A percentile compares a stretch with the other conserved stretches of the same genome.
Conservation (phyloP, 2,113 vertebrate genomes). For the Microcebus jonahi region DNA sequence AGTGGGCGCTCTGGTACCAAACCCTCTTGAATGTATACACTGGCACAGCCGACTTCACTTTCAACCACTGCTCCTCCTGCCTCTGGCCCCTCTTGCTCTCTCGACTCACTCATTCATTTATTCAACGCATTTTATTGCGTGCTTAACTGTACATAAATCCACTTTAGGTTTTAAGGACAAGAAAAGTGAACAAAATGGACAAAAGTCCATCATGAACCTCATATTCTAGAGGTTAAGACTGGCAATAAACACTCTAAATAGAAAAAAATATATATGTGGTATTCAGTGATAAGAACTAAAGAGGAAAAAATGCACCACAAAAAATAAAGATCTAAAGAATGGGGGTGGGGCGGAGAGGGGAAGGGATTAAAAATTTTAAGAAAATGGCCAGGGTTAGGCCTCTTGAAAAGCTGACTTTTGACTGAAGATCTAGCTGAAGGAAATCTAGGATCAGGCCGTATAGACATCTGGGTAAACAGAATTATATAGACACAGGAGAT, state of each 20-base stretch:
- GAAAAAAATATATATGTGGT: neutral
- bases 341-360: accelerated
- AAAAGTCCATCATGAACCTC: neutral
- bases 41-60: neutral
- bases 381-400: neutral
- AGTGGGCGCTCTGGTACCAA: neutral
- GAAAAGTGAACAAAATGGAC: neutral
- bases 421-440: neutral
- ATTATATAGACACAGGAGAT: too few relatives aligned
- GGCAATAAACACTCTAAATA: neutral
- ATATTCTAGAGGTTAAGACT: neutral
- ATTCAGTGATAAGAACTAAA: neutral
- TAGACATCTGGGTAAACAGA: neutral
- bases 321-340: neutral
- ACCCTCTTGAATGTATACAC: neutral
- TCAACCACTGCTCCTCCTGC: neutral
- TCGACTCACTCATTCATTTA: neutral
- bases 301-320: neutral
- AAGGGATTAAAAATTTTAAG: neutral
- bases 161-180: neutral
- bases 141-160: neutral
- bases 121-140: neutral
- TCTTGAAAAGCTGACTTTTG: neutral
- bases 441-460: neutral
- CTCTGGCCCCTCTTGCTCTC: neutral